Conservation (phyloP, 1,140 invertebrate genomes). For the Atopsyche davidsoni region DNA sequence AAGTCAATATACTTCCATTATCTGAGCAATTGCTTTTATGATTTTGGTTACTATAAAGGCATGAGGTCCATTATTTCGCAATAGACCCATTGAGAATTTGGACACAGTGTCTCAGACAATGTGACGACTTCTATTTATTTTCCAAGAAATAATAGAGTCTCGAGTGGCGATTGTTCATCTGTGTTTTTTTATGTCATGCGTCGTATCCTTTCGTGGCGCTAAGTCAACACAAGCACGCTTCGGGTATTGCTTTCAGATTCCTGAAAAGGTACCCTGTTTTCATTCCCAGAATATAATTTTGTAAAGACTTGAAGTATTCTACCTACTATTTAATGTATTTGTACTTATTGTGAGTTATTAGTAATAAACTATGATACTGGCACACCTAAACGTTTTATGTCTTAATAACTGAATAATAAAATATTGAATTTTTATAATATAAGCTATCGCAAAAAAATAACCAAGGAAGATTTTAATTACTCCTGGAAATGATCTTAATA, state of each 20-base stretch:
- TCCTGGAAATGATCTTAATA: no score
- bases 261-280: neutral
- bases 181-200: constrained; percentile 22
- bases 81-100: neutral
- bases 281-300: constrained; percentile 4
- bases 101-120: constrained; percentile 6
- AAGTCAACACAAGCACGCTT: constrained; percentile 25
- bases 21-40: constrained; percentile 16
- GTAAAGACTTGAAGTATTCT: neutral
- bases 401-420: no score
- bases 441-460: no score
- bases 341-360: no score
- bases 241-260: constrained; percentile 14
- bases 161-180: constrained; percentile 20
- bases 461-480: no score
- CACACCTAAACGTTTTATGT: no score
- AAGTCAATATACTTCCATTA: constrained; percentile 16
- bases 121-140: constrained; percentile 9
- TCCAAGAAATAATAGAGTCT: constrained; percentile 22
- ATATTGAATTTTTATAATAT: no score
- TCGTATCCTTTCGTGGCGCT: constrained; percentile 13
- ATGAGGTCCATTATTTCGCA: constrained; percentile 10
- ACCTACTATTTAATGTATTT: neutral
- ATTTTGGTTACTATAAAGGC: constrained; percentile 9
- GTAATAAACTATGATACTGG: no score